phyloP scores from a whole-genome alignment of 2,888 invertebrate species.

The Oligia latruncula region DNA sequence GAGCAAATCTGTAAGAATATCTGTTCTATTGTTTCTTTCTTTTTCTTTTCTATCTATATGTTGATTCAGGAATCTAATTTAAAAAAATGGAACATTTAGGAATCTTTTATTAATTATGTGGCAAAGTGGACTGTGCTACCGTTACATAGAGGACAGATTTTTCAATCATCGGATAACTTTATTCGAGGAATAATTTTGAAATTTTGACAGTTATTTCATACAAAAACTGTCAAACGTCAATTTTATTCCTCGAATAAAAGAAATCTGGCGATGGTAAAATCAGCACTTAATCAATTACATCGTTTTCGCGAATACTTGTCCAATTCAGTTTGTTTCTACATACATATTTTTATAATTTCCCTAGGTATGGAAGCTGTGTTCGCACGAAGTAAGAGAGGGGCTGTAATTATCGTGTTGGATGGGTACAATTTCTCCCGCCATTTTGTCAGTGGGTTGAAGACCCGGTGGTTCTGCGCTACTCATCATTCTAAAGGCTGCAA shows the following conservation, averaged over 20 bases:
- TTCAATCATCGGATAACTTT: too few relatives aligned
- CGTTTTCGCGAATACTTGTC: not conserved
- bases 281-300: too few relatives aligned
- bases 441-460: not conserved
- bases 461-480: conserved; percentile 29
- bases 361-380: conserved; percentile 30
- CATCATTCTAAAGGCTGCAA: conserved; percentile 41
- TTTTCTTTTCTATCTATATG: not conserved
- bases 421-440: conserved; percentile 16
- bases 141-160: not conserved
- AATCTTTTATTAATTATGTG: not conserved
- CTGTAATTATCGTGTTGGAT: not conserved
- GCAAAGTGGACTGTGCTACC: not conserved
- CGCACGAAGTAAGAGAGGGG: conserved; percentile 14
- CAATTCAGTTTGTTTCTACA: not conserved
- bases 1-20: not conserved
- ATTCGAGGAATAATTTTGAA: too few relatives aligned
- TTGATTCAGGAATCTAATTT: not conserved
- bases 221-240: too few relatives aligned
- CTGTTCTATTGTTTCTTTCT: not conserved
- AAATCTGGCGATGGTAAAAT: too few relatives aligned
- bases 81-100: too few relatives aligned
- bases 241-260: too few relatives aligned
- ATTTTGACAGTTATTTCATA: too few relatives aligned
- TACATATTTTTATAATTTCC: not conserved